These are phyloP conservation scores for Plagiodera versicolora DNA, from an alignment of 2,888 invertebrate genomes.

Conservation along the genomic window DNA sequence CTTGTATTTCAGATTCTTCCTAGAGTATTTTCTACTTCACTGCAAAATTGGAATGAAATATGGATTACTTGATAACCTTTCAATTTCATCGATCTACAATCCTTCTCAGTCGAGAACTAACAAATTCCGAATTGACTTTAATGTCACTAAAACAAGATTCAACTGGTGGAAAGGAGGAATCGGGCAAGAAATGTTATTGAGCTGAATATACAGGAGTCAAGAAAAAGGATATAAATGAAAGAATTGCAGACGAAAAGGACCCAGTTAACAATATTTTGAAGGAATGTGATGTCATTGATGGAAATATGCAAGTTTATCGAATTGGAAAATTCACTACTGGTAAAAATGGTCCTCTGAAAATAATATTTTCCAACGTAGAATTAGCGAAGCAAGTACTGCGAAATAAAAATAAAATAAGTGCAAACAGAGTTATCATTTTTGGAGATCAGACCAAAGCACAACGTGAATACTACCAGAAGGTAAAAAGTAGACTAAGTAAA, in stretches of 20 bases:
- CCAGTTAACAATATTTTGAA: constrained; percentile 1
- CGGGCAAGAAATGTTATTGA: constrained; percentile 9
- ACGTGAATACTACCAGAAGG: constrained; percentile 4
- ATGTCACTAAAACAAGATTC: constrained; percentile 4
- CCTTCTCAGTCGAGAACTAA: too few relatives aligned
- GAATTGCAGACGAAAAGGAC: constrained; percentile 2
- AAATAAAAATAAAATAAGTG: constrained; percentile 6
- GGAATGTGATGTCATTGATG: too few relatives aligned
- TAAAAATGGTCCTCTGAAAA: constrained; percentile 3
- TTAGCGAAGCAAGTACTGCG: not conserved
- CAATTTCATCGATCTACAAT: too few relatives aligned
- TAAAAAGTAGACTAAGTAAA: constrained; percentile 2
- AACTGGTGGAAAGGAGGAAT: not conserved
- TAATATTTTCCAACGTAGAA: constrained; percentile 3
- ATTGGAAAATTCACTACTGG: too few relatives aligned
- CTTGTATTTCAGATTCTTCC: too few relatives aligned
- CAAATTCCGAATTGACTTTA: too few relatives aligned
- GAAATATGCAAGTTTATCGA: too few relatives aligned
- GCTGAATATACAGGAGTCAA: constrained; percentile 8
- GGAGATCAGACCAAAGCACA: constrained; percentile 9
- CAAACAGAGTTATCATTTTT: constrained; percentile 2
- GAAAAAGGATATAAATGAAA: not conserved
- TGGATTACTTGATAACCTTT: too few relatives aligned
- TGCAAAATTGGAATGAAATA: too few relatives aligned
- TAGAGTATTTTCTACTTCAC: too few relatives aligned